Evolutionary conservation across 2,797 vertebrate species (phyloP).

Genomic region (Hephaestus fuliginosus): DNA sequence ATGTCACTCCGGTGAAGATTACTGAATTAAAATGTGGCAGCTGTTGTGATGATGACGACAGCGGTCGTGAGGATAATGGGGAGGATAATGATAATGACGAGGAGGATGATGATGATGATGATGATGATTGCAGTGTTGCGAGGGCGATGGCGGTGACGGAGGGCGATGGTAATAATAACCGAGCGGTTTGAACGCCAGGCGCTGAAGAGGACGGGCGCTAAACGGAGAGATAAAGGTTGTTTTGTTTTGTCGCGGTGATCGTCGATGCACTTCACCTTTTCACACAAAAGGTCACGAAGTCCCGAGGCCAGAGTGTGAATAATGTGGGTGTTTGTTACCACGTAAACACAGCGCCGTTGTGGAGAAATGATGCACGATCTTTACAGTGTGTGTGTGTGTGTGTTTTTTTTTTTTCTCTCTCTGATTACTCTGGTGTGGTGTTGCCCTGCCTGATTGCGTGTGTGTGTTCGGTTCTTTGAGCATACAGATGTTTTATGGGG

Average conservation of each 20-base stretch:
- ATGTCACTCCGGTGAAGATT: conserved; percentile 9
- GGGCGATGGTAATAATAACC: conserved; percentile 22
- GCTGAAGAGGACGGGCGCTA: not conserved
- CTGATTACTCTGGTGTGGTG: not conserved
- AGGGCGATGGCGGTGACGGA: conserved; percentile 34
- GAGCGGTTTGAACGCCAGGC: conserved; percentile 38
- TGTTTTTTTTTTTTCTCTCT: not conserved
- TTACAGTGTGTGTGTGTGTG: not conserved
- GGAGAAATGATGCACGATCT: conserved; percentile 6
- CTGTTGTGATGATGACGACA: conserved; percentile 37
- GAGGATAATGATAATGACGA: conserved; percentile 47
- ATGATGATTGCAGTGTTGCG: conserved; percentile 25
- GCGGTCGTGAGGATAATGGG: conserved; percentile 31
- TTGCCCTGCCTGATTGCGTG: not conserved
- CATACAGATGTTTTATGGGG: conserved; percentile 5
- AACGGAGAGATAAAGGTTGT: conserved; percentile 39
- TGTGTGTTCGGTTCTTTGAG: not conserved
- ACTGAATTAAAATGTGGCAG: conserved; percentile 28
- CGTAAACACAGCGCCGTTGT: conserved; percentile 15
- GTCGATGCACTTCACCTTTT: conserved; percentile 58
- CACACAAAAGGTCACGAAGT: conserved; percentile 57
- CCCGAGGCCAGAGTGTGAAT: conserved; percentile 11
- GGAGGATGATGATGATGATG: conserved; percentile 24
- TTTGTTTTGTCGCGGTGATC: conserved; percentile 52
- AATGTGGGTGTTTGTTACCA: not conserved